A percentile compares a stretch with the other conserved stretches of the same genome.
Conservation (phyloP, 2,888 invertebrate genomes). For the Amiota minor region DNA sequence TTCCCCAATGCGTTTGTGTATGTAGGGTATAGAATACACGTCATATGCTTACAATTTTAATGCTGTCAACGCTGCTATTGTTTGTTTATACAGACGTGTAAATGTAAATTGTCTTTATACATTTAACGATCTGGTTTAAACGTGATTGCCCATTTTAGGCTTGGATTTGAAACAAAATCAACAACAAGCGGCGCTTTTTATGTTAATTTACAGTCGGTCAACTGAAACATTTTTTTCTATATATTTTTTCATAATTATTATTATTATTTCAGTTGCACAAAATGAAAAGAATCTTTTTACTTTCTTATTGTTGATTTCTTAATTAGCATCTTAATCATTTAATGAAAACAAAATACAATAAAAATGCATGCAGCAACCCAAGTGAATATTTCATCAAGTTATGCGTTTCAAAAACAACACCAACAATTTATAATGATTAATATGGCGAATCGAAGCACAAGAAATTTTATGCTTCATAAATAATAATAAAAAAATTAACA, state of each 20-base stretch:
- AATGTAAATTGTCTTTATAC: not conserved
- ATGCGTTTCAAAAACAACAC: constrained; percentile 7
- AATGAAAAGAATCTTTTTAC: constrained; percentile 10
- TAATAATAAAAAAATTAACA: constrained; percentile 43
- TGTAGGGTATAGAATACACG: constrained; percentile 29
- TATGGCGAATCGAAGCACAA: constrained; percentile 32
- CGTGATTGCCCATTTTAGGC: constrained; percentile 31
- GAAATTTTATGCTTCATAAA: constrained; percentile 56
- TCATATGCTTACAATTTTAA: constrained; percentile 12
- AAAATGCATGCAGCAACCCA: not conserved
- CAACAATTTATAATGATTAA: constrained; percentile 5
- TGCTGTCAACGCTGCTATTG: not conserved
- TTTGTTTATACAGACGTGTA: too few species aligned
- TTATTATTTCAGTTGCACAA: not conserved
- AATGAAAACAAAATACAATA: constrained; percentile 4
- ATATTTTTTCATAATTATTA: not conserved
- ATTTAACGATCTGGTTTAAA: constrained; percentile 25
- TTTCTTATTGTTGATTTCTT: not conserved
- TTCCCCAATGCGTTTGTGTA: too few species aligned
- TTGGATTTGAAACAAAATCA: constrained; percentile 16
- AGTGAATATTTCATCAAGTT: too few species aligned
- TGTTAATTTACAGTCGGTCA: constrained; percentile 52
- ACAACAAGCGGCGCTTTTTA: constrained; percentile 56
- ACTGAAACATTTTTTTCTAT: constrained; percentile 25
- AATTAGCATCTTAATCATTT: not conserved